These are phyloP conservation scores for Punctoribates punctum DNA, from an alignment of 2,888 invertebrate species.

Conservation along the genomic window DNA sequence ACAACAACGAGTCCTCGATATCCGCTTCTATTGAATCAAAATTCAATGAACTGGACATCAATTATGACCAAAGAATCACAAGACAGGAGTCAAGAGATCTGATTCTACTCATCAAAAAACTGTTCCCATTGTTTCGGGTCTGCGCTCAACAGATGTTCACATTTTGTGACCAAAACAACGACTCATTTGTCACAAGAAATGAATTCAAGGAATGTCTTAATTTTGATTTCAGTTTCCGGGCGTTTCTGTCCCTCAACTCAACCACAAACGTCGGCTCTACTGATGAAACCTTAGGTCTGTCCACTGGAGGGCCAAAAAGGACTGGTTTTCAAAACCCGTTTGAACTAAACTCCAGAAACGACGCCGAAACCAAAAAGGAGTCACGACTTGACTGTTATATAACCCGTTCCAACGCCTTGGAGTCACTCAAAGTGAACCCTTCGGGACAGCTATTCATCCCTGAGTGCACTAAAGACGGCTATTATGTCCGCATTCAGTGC, in stretches of 20 bases:
- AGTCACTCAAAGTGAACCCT: slow-evolving; percentile 29
- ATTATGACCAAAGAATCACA: slow-evolving; percentile 26
- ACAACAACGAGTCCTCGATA: background rate
- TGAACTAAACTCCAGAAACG: background rate
- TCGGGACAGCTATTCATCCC: slow-evolving; percentile 33
- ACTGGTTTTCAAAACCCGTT: background rate
- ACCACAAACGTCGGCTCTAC: background rate
- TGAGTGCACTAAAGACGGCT: slow-evolving; percentile 39
- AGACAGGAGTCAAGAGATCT: slow-evolving; percentile 16
- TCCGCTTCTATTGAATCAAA: slow-evolving; percentile 2
- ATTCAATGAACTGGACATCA: slow-evolving; percentile 16
- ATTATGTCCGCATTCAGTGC: slow-evolving; percentile 40
- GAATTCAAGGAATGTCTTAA: slow-evolving; percentile 39
- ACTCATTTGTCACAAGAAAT: background rate
- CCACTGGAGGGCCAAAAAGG: background rate
- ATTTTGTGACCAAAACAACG: slow-evolving; percentile 40
- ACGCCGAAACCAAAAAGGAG: background rate
- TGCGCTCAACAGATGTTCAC: slow-evolving; percentile 36
- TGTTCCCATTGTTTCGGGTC: background rate
- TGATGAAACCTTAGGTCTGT: background rate
- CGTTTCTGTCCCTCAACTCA: background rate
- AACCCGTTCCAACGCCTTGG: slow-evolving; percentile 29
- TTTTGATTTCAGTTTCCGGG: slow-evolving; percentile 5
- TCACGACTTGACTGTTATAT: slow-evolving; percentile 34
- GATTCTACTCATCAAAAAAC: slow-evolving; percentile 2